Conservation (phyloP, 2,888 invertebrate species). For the Zelleria hepariella region DNA sequence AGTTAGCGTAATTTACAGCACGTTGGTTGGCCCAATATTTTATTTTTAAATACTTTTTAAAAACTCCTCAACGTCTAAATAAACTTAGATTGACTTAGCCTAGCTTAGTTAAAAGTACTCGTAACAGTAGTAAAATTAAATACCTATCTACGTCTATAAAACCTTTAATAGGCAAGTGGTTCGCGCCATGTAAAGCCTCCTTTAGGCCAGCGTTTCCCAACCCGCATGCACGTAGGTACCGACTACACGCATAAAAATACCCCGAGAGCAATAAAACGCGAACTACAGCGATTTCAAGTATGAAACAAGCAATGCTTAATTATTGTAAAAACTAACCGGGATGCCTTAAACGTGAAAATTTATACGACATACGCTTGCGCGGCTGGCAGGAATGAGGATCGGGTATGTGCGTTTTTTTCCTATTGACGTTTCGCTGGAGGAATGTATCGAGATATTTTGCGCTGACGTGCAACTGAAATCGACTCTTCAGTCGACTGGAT, state of each 20-base stretch:
- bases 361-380: neutral
- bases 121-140: neutral
- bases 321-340: conserved; percentile 30
- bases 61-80: too few species aligned
- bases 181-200: neutral
- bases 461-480: too few species aligned
- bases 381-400: neutral
- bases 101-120: neutral
- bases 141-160: neutral
- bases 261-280: conserved; percentile 17
- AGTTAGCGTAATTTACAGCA: too few species aligned
- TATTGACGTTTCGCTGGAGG: neutral
- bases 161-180: neutral
- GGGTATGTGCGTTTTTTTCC: neutral
- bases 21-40: too few species aligned
- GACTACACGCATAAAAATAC: conserved; percentile 27
- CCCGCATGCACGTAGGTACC: neutral
- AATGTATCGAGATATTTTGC: neutral
- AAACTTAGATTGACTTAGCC: neutral
- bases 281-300: conserved; percentile 16
- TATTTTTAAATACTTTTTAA: too few species aligned
- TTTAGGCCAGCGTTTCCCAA: neutral
- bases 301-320: conserved; percentile 32
- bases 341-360: conserved; percentile 7
- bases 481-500: too few species aligned